Percentiles rank a stretch among this genome's conserved stretches.
These are phyloP conservation scores for Lagorchestes hirsutus DNA, from an alignment of 2,797 vertebrate species.

Conservation along the genomic window DNA sequence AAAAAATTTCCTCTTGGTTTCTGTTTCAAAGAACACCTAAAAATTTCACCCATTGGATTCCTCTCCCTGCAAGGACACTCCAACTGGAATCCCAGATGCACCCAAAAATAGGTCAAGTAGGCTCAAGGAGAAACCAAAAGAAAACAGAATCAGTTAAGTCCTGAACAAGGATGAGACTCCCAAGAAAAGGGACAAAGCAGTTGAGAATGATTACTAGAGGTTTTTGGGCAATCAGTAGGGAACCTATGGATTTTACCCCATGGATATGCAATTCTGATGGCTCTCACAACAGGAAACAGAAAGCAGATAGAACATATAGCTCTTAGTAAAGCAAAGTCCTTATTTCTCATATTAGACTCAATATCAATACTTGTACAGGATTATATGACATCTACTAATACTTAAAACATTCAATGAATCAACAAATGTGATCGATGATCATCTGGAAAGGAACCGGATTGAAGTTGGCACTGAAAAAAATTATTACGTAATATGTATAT, in stretches of 20 bases:
- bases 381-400: neutral
- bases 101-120: neutral
- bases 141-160: neutral
- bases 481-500: neutral
- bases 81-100: neutral
- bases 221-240: neutral
- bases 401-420: neutral
- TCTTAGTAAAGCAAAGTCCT: neutral
- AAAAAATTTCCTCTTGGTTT: neutral
- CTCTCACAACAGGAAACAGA: neutral
- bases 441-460: neutral
- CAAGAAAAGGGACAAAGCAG: neutral
- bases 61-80: neutral
- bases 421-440: neutral
- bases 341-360: neutral
- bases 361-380: neutral
- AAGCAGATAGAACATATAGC: neutral
- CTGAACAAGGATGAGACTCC: neutral
- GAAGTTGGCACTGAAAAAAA: neutral
- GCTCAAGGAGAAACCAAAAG: neutral
- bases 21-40: neutral
- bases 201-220: neutral
- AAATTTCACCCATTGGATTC: neutral
- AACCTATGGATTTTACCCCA: neutral
- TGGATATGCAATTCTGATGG: neutral